These are phyloP conservation scores for Panzeria rudis DNA, from an alignment of 2,888 invertebrate genomes.

Conservation along the genomic window DNA sequence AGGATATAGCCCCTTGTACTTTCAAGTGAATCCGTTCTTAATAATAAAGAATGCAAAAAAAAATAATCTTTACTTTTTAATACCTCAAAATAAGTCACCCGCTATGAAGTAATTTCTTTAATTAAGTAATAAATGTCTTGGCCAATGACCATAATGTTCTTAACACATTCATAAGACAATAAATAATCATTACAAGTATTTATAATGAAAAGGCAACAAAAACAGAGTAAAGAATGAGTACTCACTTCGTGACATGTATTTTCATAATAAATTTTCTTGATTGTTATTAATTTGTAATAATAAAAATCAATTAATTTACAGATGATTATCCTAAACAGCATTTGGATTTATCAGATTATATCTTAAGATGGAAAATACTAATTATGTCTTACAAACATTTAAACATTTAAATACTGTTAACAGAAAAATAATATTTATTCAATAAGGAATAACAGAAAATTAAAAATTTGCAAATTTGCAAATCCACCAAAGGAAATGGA, in stretches of 20 bases:
- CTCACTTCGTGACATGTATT: conserved; percentile 2
- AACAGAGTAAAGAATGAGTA: background rate
- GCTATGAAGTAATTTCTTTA: conserved; percentile 19
- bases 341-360: background rate
- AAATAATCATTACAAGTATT: background rate
- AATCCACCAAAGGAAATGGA: too few species aligned
- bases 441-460: too few species aligned
- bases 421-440: too few species aligned
- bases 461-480: too few species aligned
- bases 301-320: conserved; percentile 28
- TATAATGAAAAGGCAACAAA: background rate
- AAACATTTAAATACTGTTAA: too few species aligned
- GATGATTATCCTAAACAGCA: background rate
- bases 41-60: too few species aligned
- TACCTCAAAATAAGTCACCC: background rate
- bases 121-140: conserved; percentile 46
- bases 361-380: background rate
- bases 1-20: too few species aligned
- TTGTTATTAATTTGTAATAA: background rate
- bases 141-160: conserved; percentile 7
- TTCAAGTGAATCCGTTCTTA: too few species aligned
- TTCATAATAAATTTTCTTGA: background rate
- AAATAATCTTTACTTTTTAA: background rate
- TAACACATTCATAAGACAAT: conserved; percentile 21
- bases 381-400: too few species aligned